Evolutionary conservation across 2,113 vertebrate genomes (phyloP).

Genomic region (Pituophis catenifer): DNA sequence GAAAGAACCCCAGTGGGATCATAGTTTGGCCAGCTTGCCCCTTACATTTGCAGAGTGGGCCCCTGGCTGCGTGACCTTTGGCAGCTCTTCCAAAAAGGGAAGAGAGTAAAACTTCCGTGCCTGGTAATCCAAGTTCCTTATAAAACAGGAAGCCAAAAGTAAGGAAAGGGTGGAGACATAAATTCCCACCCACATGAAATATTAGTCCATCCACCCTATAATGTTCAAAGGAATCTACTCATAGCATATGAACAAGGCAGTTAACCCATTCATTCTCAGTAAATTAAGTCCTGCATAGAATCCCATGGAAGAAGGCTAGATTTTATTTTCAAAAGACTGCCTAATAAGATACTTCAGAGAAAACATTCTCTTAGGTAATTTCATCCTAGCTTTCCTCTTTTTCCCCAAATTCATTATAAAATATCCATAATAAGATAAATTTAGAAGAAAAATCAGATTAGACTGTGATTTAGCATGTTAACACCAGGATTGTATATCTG

Average conservation of each 20-base stretch:
- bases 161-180: constrained; percentile 17
- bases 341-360: neutral
- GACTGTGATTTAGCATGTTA: neutral
- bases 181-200: constrained; percentile 4
- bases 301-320: neutral
- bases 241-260: neutral
- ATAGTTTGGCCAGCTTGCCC: constrained; percentile 36
- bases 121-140: neutral
- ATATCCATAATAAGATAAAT: neutral
- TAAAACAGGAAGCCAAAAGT: neutral
- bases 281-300: neutral
- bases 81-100: neutral
- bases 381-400: neutral
- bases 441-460: neutral
- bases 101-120: neutral
- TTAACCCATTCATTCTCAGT: neutral
- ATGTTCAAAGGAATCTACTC: neutral
- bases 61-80: neutral
- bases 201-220: neutral
- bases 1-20: constrained; percentile 41
- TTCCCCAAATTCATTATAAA: neutral
- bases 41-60: constrained; percentile 42
- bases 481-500: neutral
- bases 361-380: neutral
- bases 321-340: neutral